phyloP scores from a whole-genome alignment of 1,140 invertebrate species.

The Drosophila pseudoananassae region DNA sequence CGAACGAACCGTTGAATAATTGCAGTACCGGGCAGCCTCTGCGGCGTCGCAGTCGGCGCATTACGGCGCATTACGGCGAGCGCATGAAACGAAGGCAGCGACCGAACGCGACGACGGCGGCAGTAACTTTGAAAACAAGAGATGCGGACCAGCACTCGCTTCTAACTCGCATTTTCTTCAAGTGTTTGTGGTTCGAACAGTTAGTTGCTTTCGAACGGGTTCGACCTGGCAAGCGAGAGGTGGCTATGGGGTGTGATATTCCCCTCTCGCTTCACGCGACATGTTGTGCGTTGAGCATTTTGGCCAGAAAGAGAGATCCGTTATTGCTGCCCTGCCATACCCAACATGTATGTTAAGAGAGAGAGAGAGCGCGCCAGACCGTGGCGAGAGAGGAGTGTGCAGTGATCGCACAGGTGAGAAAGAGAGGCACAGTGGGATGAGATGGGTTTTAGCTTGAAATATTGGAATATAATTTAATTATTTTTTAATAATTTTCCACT shows the following conservation, averaged over 20 bases:
- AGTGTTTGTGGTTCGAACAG: no score
- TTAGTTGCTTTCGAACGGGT: neutral
- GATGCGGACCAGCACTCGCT: no score
- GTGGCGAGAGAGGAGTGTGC: neutral
- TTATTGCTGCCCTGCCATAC: no score
- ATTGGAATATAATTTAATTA: no score
- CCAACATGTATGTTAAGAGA: neutral
- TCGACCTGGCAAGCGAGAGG: no score
- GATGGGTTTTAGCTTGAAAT: neutral
- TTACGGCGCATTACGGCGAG: constrained; percentile 16
- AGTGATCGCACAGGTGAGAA: constrained; percentile 22
- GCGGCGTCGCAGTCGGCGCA: constrained; percentile 40
- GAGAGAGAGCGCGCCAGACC: constrained; percentile 1
- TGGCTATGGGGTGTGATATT: no score
- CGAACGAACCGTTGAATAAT: constrained; percentile 24
- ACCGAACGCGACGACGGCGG: constrained; percentile 5
- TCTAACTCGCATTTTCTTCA: no score
- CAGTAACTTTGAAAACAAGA: neutral
- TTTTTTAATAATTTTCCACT: neutral
- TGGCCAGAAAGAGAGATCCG: no score
- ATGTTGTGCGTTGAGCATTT: no score
- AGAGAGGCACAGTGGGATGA: neutral
- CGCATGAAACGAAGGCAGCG: constrained; percentile 9
- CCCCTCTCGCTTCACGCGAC: no score
- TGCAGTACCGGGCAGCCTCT: constrained; percentile 16